Conservation (phyloP, 2,113 vertebrate species). For the Dromaius novaehollandiae region DNA sequence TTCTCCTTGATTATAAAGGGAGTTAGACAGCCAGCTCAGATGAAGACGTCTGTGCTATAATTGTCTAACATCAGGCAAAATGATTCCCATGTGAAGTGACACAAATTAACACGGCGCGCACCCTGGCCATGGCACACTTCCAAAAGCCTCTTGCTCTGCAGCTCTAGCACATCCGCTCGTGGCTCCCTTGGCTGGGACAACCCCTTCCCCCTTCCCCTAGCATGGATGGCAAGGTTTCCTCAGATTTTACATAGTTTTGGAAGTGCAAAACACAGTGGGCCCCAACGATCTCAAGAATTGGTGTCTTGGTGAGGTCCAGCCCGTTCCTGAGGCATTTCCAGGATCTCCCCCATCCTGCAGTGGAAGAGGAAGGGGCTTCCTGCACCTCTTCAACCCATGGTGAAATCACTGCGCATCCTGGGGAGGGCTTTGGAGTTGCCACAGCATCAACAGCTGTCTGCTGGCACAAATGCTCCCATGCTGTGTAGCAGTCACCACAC, state of each 20-base stretch:
- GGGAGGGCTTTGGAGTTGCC: not conserved
- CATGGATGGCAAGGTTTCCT: not conserved
- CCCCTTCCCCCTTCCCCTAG: not conserved
- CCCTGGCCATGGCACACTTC: not conserved
- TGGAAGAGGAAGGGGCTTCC: not conserved
- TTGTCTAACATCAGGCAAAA: not conserved
- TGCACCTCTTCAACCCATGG: not conserved
- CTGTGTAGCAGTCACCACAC: not conserved
- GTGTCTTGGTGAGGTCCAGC: not conserved
- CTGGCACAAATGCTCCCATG: not conserved
- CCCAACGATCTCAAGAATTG: not conserved
- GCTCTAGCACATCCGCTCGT: not conserved
- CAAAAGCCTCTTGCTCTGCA: not conserved
- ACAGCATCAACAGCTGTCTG: not conserved
- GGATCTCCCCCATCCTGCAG: not conserved
- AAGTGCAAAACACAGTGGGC: not conserved
- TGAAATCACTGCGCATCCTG: not conserved
- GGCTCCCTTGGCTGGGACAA: not conserved
- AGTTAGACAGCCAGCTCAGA: conserved; percentile 1
- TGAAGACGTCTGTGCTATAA: conserved; percentile 19
- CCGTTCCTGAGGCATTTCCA: not conserved
- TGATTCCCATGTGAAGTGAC: not conserved
- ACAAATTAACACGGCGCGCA: not conserved
- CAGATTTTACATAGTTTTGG: not conserved
- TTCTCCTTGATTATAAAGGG: conserved; percentile 12